phyloP scores from a whole-genome alignment of 2,888 invertebrate species.

The Euclidia mi region DNA sequence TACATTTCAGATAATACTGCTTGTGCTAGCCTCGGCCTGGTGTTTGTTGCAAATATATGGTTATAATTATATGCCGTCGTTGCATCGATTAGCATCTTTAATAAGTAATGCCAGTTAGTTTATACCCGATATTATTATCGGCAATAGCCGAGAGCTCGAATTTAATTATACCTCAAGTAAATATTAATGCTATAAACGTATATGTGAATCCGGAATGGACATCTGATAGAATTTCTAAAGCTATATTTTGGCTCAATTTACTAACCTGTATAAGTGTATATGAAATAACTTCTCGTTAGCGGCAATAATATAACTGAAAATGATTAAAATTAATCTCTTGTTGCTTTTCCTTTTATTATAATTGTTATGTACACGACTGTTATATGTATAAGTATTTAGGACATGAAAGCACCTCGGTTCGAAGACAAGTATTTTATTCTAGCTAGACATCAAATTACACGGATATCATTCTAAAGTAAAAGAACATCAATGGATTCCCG shows the following conservation, averaged over 20 bases:
- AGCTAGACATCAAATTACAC: too few species aligned
- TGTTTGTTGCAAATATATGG: background rate
- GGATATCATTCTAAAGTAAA: too few species aligned
- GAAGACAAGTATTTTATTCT: too few species aligned
- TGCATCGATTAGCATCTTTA: too few species aligned
- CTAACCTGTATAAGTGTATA: background rate
- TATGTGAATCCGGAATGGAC: background rate
- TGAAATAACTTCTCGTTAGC: too few species aligned
- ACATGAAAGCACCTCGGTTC: too few species aligned
- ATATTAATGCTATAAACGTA: background rate
- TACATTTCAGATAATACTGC: conserved; percentile 11
- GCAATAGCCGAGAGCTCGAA: background rate
- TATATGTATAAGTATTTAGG: too few species aligned
- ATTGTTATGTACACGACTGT: too few species aligned
- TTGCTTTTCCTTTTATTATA: too few species aligned
- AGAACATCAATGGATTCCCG: too few species aligned
- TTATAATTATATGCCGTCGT: conserved; percentile 1
- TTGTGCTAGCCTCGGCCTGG: background rate
- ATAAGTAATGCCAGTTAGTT: background rate
- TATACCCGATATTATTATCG: background rate
- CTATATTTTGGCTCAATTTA: background rate
- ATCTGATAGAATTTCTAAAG: background rate
- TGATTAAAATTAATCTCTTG: too few species aligned
- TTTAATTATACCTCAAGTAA: background rate
- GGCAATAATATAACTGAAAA: too few species aligned